phyloP scores from a whole-genome alignment of 1,140 invertebrate genomes.

The Idris sp. region DNA sequence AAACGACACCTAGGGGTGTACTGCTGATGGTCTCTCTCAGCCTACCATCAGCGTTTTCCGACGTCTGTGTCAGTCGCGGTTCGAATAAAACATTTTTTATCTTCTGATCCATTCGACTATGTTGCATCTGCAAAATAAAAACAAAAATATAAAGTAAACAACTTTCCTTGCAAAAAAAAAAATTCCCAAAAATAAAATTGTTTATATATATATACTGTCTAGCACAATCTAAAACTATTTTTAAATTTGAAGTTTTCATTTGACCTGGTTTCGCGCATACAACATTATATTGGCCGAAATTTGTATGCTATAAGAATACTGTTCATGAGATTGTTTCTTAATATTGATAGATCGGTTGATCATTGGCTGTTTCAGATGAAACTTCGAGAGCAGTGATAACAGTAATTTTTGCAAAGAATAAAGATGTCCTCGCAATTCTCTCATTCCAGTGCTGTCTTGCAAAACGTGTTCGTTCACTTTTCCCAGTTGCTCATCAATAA shows the following conservation, averaged over 20 bases:
- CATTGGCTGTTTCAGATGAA: conserved; percentile 72
- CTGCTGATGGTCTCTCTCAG: conserved; percentile 66
- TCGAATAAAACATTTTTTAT: conserved; percentile 74
- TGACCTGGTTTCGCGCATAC: conserved; percentile 81
- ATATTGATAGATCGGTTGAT: conserved; percentile 50
- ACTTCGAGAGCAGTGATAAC: conserved; percentile 84
- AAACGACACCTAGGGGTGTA: conserved; percentile 69
- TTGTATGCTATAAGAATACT: conserved; percentile 75
- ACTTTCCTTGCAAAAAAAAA: too few species aligned
- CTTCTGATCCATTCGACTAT: conserved; percentile 75
- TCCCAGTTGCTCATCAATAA: conserved; percentile 73
- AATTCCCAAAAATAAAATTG: too few species aligned
- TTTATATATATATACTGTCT: too few species aligned
- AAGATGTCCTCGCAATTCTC: conserved; percentile 80
- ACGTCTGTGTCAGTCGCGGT: conserved; percentile 67
- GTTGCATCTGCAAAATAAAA: conserved; percentile 69
- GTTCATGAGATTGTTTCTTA: conserved; percentile 62
- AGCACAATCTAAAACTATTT: too few species aligned
- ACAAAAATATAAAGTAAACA: background rate
- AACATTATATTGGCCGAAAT: conserved; percentile 84
- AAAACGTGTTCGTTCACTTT: conserved; percentile 63
- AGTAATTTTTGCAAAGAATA: conserved; percentile 84
- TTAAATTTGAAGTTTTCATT: too few species aligned
- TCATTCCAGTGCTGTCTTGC: conserved; percentile 76
- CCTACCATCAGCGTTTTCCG: conserved; percentile 63